phyloP scores from a whole-genome alignment of 2,888 invertebrate genomes.

The Rhagophthalmus giganteus region DNA sequence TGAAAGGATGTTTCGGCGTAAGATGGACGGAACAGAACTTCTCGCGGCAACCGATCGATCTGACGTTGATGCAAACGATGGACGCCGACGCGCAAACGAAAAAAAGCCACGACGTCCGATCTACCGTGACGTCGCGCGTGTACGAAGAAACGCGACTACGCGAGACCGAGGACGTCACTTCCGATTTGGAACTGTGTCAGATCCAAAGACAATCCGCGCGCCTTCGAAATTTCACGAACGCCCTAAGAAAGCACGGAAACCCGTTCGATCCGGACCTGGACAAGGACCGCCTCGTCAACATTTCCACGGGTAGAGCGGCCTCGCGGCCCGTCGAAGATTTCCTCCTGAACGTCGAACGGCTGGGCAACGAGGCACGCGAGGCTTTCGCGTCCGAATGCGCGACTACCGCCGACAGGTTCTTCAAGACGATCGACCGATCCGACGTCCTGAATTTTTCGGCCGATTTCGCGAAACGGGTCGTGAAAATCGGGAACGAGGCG shows the following conservation, averaged over 20 bases:
- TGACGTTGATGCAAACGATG: constrained; percentile 36
- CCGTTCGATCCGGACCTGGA: no score
- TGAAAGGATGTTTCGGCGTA: constrained; percentile 27
- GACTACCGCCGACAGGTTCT: no score
- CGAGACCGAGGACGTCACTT: constrained; percentile 12
- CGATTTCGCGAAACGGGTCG: constrained; percentile 13
- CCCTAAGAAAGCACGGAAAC: no score
- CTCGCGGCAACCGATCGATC: constrained; percentile 37
- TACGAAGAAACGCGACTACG: constrained; percentile 30
- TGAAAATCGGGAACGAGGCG: constrained; percentile 15
- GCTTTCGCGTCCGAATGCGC: no score
- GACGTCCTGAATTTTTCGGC: constrained; percentile 1
- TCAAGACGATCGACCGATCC: constrained; percentile 34
- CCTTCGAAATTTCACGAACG: no score
- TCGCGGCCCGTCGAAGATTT: no score
- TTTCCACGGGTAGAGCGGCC: no score
- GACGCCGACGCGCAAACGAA: constrained; percentile 35
- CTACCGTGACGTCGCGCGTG: constrained; percentile 37
- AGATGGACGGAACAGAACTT: constrained; percentile 38
- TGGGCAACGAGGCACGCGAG: no score
- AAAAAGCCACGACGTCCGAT: constrained; percentile 35
- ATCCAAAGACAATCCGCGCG: constrained; percentile 32
- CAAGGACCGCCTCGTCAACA: no score
- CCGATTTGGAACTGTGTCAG: constrained; percentile 31
- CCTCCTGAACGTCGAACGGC: no score